A percentile compares a stretch with the other conserved stretches of the same genome.
Evolutionary conservation across 2,797 vertebrate genomes (phyloP).

Genomic region (Ptychadena robeensis): DNA sequence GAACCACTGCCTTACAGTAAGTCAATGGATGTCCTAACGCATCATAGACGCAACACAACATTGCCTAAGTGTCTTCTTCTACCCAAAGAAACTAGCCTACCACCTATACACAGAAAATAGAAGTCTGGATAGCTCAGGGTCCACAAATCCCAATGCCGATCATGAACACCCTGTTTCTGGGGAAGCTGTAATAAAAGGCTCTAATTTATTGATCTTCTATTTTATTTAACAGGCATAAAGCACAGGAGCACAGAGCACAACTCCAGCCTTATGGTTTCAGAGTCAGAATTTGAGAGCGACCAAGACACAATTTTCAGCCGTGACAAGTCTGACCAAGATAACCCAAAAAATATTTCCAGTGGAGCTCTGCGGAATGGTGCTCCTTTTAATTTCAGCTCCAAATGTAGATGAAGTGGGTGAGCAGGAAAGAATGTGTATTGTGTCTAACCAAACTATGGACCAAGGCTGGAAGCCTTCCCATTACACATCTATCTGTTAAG

Average conservation of each 20-base stretch:
- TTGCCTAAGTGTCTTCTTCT: too few species aligned
- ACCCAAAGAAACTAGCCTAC: too few species aligned
- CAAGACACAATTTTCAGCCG: conserved; percentile 87
- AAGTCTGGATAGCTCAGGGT: too few species aligned
- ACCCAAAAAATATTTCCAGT: conserved; percentile 71
- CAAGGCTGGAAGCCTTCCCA: background rate
- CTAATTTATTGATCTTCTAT: background rate
- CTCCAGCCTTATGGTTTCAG: conserved; percentile 93
- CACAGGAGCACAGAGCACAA: conserved; percentile 92
- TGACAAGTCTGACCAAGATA: conserved; percentile 76
- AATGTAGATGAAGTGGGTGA: conserved; percentile 73
- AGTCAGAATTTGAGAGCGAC: conserved; percentile 92
- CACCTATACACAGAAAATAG: too few species aligned
- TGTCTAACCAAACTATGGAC: conserved; percentile 19
- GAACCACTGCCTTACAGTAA: too few species aligned
- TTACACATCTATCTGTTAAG: background rate
- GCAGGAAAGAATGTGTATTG: background rate
- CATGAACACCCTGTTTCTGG: too few species aligned
- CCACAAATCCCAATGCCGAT: too few species aligned
- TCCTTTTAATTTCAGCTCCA: conserved; percentile 76
- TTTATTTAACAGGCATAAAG: conserved; percentile 81
- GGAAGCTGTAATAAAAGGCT: background rate
- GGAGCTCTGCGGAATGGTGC: conserved; percentile 77
- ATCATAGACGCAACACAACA: too few species aligned
- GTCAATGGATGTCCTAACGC: too few species aligned